Evolutionary conservation across 53 echinoderm and acorn worm genomes (phyloP), one percentile per base, ranked within the genome.

Genomic region (Astropecten irregularis): DNA sequence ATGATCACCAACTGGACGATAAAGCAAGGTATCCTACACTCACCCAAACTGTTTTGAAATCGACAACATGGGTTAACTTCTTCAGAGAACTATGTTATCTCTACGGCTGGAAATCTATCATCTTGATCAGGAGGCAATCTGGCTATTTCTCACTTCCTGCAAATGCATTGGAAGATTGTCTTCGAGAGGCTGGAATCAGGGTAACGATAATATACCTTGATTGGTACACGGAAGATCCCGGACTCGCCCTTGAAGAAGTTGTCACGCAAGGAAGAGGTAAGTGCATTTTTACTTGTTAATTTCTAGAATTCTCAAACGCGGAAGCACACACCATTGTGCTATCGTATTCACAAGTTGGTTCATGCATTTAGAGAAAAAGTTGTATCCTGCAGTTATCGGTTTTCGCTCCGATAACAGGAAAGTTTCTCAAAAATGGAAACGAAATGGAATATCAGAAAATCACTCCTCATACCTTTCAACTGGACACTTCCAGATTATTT

Each of bases 21-120:
- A 86, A 86, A 37, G 47, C 19, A 1, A 73, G 86, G 9, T 86
- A 64, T 34, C 52, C 55, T 2, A 90, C 86, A 16, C 72, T 90
- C 7, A 86, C 83, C 8, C 70, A 70, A 30, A 49, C 49, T 2
- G 28, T 49, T 18, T 70, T 46, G 28, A 48, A 70, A 49, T 47
- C 70, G 3, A 47, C 21, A 26, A 70, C 48, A 21, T 39, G 38
- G 70, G 48, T 48, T 15, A 4, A 25, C n/a, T 70, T 70, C 70
- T 10, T 48, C 5, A 13, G 16, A 1, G 16, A 50, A 1, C 48
- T 70, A 1, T 49, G 38, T 29, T 7, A 30, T 33, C 29, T 26
- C 23, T 70, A 42, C 42, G 49, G 30, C 49, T 70, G 70, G 70
- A 31, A 49, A 6, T 16, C 49, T 3, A 16, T 22, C 2, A 49